Conservation (phyloP, 2,888 invertebrate genomes). For the Alloplasta piceator region DNA sequence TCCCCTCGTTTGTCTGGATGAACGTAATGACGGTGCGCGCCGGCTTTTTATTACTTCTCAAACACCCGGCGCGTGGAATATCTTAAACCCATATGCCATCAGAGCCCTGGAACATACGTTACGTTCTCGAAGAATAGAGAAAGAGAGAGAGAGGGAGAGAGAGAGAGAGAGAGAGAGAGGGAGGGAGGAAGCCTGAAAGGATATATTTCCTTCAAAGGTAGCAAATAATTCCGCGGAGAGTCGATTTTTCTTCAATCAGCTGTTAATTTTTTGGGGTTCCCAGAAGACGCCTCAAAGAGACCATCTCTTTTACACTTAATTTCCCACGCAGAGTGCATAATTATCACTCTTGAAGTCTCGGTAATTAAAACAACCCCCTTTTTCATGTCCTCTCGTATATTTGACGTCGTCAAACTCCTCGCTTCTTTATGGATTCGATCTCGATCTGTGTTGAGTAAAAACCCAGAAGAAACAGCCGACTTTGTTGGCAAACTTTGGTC, state of each 20-base stretch:
- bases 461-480: neutral
- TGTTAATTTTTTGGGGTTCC: no score
- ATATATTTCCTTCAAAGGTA: no score
- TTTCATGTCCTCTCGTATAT: no score
- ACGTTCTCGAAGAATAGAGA: constrained; percentile 25
- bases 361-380: no score
- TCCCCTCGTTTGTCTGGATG: constrained; percentile 74
- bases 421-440: no score
- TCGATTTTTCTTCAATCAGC: no score
- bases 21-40: constrained; percentile 72
- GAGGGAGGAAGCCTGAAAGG: neutral
- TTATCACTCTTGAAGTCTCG: no score
- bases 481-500: constrained; percentile 38
- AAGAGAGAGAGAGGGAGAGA: constrained; percentile 7
- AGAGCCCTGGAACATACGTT: constrained; percentile 46
- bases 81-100: constrained; percentile 69
- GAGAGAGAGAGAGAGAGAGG: constrained; percentile 14
- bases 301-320: no score
- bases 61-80: constrained; percentile 74
- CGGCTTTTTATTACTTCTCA: constrained; percentile 73
- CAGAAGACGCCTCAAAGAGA: no score
- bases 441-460: neutral
- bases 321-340: no score
- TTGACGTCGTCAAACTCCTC: no score
- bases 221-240: no score